Evolutionary conservation across 2,888 invertebrate species (phyloP).

Genomic region (Rhingia rostrata): DNA sequence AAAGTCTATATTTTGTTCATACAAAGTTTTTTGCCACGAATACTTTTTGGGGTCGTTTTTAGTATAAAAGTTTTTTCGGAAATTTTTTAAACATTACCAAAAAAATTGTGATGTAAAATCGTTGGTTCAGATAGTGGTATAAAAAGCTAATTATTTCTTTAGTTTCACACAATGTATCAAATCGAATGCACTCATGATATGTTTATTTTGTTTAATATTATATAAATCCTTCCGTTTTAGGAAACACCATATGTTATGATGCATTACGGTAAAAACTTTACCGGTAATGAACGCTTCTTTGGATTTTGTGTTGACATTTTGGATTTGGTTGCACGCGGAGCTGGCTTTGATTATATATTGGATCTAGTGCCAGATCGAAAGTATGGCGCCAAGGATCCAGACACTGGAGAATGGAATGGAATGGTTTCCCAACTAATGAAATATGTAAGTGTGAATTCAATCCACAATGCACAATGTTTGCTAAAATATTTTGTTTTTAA

Average conservation of each 20-base stretch:
- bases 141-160: too few relatives aligned
- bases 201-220: too few relatives aligned
- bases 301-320: conserved; percentile 92
- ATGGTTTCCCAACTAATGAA: conserved; percentile 88
- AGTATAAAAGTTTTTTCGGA: too few relatives aligned
- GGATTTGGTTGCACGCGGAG: conserved; percentile 86
- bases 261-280: conserved; percentile 87
- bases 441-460: conserved; percentile 84
- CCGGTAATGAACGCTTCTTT: conserved; percentile 89
- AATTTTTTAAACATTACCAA: too few relatives aligned
- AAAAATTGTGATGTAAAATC: too few relatives aligned
- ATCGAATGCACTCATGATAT: too few relatives aligned
- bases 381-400: conserved; percentile 89
- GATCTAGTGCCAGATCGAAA: conserved; percentile 88
- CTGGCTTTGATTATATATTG: conserved; percentile 88
- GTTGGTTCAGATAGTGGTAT: too few relatives aligned
- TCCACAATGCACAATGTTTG: not conserved
- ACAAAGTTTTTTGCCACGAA: too few relatives aligned
- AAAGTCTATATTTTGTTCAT: too few relatives aligned
- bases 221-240: conserved; percentile 80
- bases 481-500: conserved; percentile 74
- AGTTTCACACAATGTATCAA: too few relatives aligned
- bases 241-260: conserved; percentile 90
- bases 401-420: conserved; percentile 90
- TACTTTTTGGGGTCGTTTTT: too few relatives aligned